Base-by-base conservation (phyloP, 2,888 invertebrate genomes). In the Orgyia antiqua region DNA sequence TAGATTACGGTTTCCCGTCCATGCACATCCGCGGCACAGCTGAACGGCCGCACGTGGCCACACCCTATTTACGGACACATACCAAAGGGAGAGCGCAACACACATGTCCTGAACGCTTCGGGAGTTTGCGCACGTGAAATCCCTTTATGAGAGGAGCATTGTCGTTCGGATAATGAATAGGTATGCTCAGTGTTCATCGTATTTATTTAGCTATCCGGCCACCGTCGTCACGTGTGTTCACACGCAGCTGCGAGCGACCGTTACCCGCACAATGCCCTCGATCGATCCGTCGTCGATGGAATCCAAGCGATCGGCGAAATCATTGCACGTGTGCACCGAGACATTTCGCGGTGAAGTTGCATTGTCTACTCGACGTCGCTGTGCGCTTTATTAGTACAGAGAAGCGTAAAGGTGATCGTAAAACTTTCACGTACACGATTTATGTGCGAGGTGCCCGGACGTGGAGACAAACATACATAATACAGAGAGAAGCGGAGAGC, bases 161-260 rank as follows among this genome's bases (percentile, higher is more conserved):
- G 83, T 84, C 69, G 69, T 61, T 33, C 43, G 76, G 71, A 72
- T 84, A 83, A 83, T 83, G 83, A 84, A 84, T 83, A 82, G 76
- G 82, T 82, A 78, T 64, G 68, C 63, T 66, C 65, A 59, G 54
- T 62, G 65, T 54, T 62, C 71, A 63, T 77, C 74, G 72, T 79
- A 80, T 84, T 84, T 83, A 84, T 83, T 84, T 84, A 84, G 83
- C 82, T 83, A 84, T 83, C 82, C 76, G 72, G 79, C 82, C 74
- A 77, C 77, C 78, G 80, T 75, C 72, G 54, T 68, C 71, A 73
- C 79, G 82, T 80, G 83, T 76, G 73, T 67, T 68, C 68, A 62
- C 63, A 68, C 79, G 84, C 86, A 84, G 84, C 84, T 84, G 84
- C 84, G 84, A 70, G 72, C 76, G 72, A 84, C 86, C 84, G 84